Base-by-base conservation (phyloP, 2,797 vertebrate species). In the Xenopus petersii region DNA sequence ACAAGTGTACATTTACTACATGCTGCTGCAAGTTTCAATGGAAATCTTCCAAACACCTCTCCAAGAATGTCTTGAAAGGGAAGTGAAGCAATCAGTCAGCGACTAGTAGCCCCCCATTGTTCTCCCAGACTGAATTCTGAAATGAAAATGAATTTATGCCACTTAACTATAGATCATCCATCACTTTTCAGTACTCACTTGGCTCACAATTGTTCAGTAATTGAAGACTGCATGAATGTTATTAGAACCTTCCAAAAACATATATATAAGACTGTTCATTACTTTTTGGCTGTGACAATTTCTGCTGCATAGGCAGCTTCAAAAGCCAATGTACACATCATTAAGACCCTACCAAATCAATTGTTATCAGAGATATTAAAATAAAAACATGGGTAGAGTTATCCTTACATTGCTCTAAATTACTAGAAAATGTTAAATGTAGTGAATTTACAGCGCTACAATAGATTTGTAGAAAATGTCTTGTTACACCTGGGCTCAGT, bases 71-170 rank as follows among this genome's bases (percentile, higher is more conserved):
- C 61, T 63, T 51, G 11, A 51, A 63, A 33, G 12, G 67, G 36
- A 56, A 69, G 69, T 69, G 13, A 64, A 69, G 51, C n/a, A 36
- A 73, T 73, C 47, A 58, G 59, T 78, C 75, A 73, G 36, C 5
- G 36, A 42, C 36, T 9, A 42, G 36, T 42, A 42, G 36, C 65
- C 71, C 59, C 66, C 69, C 21, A 51, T 64, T 69, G 60, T 49
- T 74, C 69, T 64, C 30, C 47, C 55, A 74, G 76, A 36, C 47
- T 60, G n/a, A 58, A 70, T 70, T 79, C 54, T 64, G 24, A 55
- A 56, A 60, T 5, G 5, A 69, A 74, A 70, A 60, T 65, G 16
- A 8, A 56, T 6, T 42, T 42, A 42, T 42, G 36, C 36, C 6
- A 42, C 36, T 5, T 42, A 9, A 9, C 36, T 6, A 49, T 59